Conservation (phyloP, 37 sponge, comb jelly and placozoan genomes). For the Amphimedon queenslandica region DNA sequence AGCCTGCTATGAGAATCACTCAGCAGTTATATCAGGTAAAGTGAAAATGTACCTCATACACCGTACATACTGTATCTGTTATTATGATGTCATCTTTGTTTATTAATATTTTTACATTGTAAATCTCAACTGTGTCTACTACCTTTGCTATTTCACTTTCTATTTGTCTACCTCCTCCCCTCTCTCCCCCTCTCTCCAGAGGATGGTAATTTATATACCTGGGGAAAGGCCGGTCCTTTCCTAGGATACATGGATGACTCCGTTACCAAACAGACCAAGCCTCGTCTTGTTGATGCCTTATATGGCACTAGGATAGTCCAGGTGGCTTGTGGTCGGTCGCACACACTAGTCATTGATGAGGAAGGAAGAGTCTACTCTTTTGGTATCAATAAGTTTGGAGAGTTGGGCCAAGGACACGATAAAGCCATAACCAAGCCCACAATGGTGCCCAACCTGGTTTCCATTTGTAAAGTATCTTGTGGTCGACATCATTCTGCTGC, state of each 20-base stretch:
- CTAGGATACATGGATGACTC: constrained; percentile 42
- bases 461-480: constrained; percentile 48
- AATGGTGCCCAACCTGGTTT: background rate
- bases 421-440: constrained; percentile 29
- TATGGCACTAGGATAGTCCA: constrained; percentile 8
- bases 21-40: constrained; percentile 80
- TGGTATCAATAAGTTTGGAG: constrained; percentile 66
- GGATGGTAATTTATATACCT: constrained; percentile 84
- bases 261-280: constrained; percentile 50
- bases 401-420: constrained; percentile 73
- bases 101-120: too few relatives aligned
- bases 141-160: too few relatives aligned
- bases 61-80: too few relatives aligned
- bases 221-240: constrained; percentile 78
- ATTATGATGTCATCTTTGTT: too few relatives aligned
- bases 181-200: too few relatives aligned
- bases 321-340: constrained; percentile 63
- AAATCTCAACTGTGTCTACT: background rate
- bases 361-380: constrained; percentile 25
- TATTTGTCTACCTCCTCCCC: too few relatives aligned
- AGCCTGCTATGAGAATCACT: constrained; percentile 79
- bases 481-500: constrained; percentile 68
- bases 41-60: too few relatives aligned
- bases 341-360: constrained; percentile 54
- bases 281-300: constrained; percentile 45